These are phyloP conservation scores for Lasioglossum baleicum DNA, from an alignment of 1,140 invertebrate genomes.

Conservation along the genomic window DNA sequence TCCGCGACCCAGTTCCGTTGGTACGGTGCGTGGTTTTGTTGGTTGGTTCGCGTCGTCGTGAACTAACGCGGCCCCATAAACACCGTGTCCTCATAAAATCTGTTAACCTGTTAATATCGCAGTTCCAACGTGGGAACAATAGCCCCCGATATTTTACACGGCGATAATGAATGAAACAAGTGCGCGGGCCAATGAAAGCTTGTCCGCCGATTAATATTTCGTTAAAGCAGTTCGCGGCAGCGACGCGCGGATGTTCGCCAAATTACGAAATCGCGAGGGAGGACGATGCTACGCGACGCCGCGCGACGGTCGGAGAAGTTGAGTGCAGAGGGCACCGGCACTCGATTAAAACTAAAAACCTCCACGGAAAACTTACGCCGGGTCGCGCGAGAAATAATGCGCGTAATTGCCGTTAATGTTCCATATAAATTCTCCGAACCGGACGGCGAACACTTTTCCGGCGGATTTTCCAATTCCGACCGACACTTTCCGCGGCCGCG, in stretches of 20 bases:
- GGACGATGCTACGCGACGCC: too few species aligned
- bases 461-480: conserved; percentile 22
- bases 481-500: conserved; percentile 15
- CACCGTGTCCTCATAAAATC: conserved; percentile 3
- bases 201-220: conserved; percentile 26
- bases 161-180: conserved; percentile 24
- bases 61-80: background rate
- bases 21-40: too few species aligned
- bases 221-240: background rate
- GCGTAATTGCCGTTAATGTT: conserved; percentile 24
- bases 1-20: too few species aligned
- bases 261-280: background rate
- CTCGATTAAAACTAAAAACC: background rate
- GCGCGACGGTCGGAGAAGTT: too few species aligned
- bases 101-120: conserved; percentile 12
- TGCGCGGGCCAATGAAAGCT: background rate
- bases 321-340: too few species aligned
- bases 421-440: conserved; percentile 23
- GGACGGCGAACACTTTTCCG: conserved; percentile 5
- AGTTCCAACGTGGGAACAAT: background rate
- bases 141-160: conserved; percentile 4
- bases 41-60: background rate
- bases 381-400: conserved; percentile 14
- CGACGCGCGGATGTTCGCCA: background rate
- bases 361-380: conserved; percentile 1